These are phyloP conservation scores for Oncorhynchus gorbuscha DNA, from an alignment of 2,113 vertebrate species.

Conservation along the genomic window DNA sequence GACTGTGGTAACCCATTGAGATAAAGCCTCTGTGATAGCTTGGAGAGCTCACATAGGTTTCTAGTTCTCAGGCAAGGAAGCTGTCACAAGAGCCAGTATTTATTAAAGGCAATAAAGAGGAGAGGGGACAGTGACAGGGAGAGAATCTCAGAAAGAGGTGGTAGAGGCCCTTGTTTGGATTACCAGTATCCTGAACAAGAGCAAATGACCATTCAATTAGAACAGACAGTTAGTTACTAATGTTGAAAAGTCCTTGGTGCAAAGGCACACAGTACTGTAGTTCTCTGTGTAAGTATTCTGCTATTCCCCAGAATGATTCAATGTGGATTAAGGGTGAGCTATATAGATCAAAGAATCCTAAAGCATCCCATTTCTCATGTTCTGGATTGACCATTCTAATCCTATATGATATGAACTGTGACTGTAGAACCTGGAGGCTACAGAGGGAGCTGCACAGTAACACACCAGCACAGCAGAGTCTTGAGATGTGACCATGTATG, in stretches of 20 bases:
- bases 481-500: no score
- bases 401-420: background rate
- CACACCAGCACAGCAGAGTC: background rate
- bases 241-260: background rate
- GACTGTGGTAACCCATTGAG: no score
- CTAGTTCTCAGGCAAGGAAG: no score
- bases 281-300: background rate
- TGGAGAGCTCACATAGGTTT: no score
- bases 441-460: background rate
- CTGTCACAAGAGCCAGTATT: no score
- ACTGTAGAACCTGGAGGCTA: background rate
- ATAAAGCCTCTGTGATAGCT: no score
- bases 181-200: background rate
- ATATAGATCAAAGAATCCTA: background rate
- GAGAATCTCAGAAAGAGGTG: no score
- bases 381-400: background rate
- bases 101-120: no score
- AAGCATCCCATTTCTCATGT: background rate
- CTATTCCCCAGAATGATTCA: background rate
- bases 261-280: background rate
- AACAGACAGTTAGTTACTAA: background rate
- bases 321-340: background rate
- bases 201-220: background rate
- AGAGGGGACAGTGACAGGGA: no score
- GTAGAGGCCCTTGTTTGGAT: background rate